Conservation (phyloP, 2,888 invertebrate species). For the Itoplectis maculator region DNA sequence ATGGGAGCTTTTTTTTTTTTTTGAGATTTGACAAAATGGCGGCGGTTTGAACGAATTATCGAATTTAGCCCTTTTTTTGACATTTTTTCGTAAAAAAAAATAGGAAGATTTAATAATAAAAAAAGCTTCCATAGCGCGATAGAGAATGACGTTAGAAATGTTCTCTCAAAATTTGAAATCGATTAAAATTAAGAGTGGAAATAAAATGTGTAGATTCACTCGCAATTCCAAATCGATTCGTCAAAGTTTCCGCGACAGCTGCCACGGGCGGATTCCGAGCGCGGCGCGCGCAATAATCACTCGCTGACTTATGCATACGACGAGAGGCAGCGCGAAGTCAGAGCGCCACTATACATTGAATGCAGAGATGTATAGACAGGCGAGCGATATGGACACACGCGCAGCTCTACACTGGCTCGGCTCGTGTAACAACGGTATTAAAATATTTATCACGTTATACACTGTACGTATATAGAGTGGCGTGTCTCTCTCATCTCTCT, state of each 20-base stretch:
- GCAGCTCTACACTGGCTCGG: background rate
- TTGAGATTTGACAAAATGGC: too few relatives aligned
- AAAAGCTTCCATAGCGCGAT: too few relatives aligned
- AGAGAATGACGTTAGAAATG: too few relatives aligned
- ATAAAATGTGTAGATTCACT: background rate
- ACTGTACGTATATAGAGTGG: slow-evolving; percentile 34
- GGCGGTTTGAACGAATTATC: too few relatives aligned
- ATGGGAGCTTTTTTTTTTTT: too few relatives aligned
- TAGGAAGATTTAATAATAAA: too few relatives aligned
- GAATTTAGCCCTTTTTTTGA: too few relatives aligned
- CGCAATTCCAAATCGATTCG: slow-evolving; percentile 36
- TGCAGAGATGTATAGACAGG: slow-evolving; percentile 18
- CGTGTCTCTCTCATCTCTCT: background rate
- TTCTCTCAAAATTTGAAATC: too few relatives aligned
- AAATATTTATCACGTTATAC: slow-evolving; percentile 32
- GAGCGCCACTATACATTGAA: background rate
- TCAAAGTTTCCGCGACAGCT: slow-evolving; percentile 36
- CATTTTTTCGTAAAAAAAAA: too few relatives aligned
- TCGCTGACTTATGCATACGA: slow-evolving; percentile 51
- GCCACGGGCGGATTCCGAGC: slow-evolving; percentile 27
- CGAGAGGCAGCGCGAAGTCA: slow-evolving; percentile 7
- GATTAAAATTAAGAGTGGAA: too few relatives aligned
- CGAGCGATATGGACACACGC: slow-evolving; percentile 7
- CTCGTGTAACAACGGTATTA: slow-evolving; percentile 14
- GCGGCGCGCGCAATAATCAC: slow-evolving; percentile 42